Evolutionary conservation across 2,797 vertebrate genomes (phyloP).

Genomic region (Anolis apletophallus): DNA sequence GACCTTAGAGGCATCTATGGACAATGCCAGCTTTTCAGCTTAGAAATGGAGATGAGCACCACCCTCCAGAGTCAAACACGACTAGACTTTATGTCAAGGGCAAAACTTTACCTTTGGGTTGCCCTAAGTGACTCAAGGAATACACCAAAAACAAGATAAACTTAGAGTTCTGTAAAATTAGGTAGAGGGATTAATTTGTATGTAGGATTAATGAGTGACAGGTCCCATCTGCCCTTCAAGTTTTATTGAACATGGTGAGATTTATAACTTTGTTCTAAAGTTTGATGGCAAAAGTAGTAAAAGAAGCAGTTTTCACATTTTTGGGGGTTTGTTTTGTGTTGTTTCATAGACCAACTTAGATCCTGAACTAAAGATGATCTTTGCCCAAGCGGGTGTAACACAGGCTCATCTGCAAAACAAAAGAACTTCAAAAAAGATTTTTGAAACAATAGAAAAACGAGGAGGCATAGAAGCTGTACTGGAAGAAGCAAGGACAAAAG

Average conservation of each 20-base stretch:
- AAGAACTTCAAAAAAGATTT: slow-evolving; percentile 42
- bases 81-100: too few species aligned
- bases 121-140: too few species aligned
- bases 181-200: not conserved
- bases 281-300: not conserved
- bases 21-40: too few species aligned
- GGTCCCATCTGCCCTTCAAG: not conserved
- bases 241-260: not conserved
- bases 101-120: too few species aligned
- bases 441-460: slow-evolving; percentile 36
- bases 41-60: too few species aligned
- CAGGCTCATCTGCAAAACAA: slow-evolving; percentile 46
- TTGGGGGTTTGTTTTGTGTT: not conserved
- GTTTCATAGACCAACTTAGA: slow-evolving; percentile 39
- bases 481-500: slow-evolving; percentile 32
- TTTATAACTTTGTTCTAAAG: not conserved
- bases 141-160: not conserved
- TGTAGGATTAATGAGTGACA: not conserved
- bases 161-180: not conserved
- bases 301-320: not conserved
- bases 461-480: slow-evolving; percentile 49
- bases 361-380: slow-evolving; percentile 45
- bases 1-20: too few species aligned
- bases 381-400: slow-evolving; percentile 51
- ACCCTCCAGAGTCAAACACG: too few species aligned